Percentiles rank a stretch among this genome's conserved stretches.
Evolutionary conservation across 2,797 vertebrate genomes (phyloP).

Genomic region (Todus mexicanus): DNA sequence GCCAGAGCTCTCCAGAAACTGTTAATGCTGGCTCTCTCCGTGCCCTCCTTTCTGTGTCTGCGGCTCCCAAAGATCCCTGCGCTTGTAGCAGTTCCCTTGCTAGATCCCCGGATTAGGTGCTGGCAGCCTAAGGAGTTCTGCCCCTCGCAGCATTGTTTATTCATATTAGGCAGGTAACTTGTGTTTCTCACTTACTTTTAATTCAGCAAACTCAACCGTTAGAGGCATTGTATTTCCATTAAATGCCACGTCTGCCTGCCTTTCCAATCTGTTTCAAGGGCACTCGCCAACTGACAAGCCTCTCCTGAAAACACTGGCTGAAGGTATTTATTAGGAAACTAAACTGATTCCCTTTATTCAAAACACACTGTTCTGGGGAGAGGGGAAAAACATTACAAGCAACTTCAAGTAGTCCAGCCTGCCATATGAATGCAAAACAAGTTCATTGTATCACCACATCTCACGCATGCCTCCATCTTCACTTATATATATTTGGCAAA

Average conservation of each 20-base stretch:
- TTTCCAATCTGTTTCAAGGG: slow-evolving; percentile 26
- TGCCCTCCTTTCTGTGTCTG: background rate
- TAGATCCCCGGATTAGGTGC: background rate
- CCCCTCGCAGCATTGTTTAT: background rate
- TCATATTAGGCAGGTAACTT: background rate
- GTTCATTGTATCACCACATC: background rate
- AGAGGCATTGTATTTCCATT: background rate
- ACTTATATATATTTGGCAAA: background rate
- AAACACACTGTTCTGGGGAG: background rate
- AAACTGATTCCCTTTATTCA: slow-evolving; percentile 8
- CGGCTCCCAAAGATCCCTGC: background rate
- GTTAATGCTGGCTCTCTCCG: background rate
- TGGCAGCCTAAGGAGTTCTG: background rate
- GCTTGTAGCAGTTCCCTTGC: background rate
- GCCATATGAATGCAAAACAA: background rate
- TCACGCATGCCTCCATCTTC: background rate
- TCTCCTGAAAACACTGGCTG: slow-evolving; percentile 2
- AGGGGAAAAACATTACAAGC: background rate
- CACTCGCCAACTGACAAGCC: background rate
- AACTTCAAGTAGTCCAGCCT: background rate
- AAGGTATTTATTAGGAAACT: slow-evolving; percentile 34
- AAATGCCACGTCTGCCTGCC: background rate
- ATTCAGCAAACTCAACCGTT: background rate
- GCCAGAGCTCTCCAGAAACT: background rate
- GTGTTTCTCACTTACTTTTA: background rate